Evolutionary conservation across 2,888 invertebrate genomes (phyloP), one percentile per base, ranked within the genome.

Genomic region (Euplexia lucipara): DNA sequence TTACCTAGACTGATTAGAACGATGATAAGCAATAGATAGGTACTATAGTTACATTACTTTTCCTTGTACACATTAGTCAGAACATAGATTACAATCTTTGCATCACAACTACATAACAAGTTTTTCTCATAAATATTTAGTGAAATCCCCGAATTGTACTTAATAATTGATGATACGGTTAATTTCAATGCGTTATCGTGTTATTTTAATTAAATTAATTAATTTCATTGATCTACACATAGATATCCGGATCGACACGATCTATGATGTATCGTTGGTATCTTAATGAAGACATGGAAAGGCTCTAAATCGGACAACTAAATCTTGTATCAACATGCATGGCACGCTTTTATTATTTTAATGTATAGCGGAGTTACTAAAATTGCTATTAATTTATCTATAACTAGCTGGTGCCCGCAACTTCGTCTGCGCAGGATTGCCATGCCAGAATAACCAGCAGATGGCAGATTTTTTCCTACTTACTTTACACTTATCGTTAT

Each of bases 251-350:
- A 74, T 71, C 51, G 56, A 81, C 72, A 81, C 12, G 45, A 76
- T 79, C 69, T 60, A 63, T 52, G 22, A 14, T 74, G 76, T 80
- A 65, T 71, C 74, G 54, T 4, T 16, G 20, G 20, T 76, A 78
- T 81, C 81, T 59, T 67, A 74, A 75, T 69, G 66, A 70, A 59
- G 65, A 81, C 81, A 81, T 62, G 74, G 22, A 81, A 81, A 77
- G 3, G 70, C 81, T 73, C 37, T 81, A 52, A 70, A 81, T 81
- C 80, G 3, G 12, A 12, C 7, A 20, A 20, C 26, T 63, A 32
- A 26, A 79, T 75, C 80, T 56, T 54, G 76, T 62, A 59, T 7
- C 12, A 26, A 49, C 60, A 32, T 41, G 45, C 48, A 12, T 22
- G 20, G 66, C 47, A 52, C 58, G 49, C 3, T 57, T 22, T 34